A percentile compares a stretch with the other conserved stretches of the same genome.
These are phyloP conservation scores for Malacoraja senta DNA, from an alignment of 2,797 vertebrate genomes.

Conservation along the genomic window DNA sequence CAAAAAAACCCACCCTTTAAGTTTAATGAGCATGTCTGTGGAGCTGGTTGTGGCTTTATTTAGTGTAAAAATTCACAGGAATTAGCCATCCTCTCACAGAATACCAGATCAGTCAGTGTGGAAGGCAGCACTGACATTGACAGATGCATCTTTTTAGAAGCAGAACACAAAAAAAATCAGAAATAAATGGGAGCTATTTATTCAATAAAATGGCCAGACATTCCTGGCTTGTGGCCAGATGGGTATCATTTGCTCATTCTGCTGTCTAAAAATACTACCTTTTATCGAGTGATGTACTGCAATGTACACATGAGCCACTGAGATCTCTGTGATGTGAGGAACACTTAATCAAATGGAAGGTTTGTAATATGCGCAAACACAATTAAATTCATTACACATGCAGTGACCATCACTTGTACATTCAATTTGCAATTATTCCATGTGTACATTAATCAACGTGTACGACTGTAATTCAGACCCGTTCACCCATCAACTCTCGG, in stretches of 20 bases:
- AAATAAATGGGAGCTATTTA: slow-evolving; percentile 32
- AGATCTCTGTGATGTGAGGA: slow-evolving; percentile 9
- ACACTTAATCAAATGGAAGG: slow-evolving; percentile 26
- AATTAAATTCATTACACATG: slow-evolving; percentile 31
- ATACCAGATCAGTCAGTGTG: neutral
- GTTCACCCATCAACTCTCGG: neutral
- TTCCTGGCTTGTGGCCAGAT: slow-evolving; percentile 30
- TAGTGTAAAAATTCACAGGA: slow-evolving; percentile 26
- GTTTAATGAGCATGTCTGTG: slow-evolving; percentile 28
- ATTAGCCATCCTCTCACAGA: slow-evolving; percentile 13
- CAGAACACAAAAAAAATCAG: slow-evolving; percentile 27
- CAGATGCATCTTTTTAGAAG: slow-evolving; percentile 29
- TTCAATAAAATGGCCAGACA: slow-evolving; percentile 23
- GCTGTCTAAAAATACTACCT: neutral
- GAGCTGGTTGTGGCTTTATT: slow-evolving; percentile 18
- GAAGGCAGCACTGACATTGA: slow-evolving; percentile 16
- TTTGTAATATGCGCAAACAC: neutral
- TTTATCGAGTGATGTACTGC: slow-evolving; percentile 14
- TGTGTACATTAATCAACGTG: neutral
- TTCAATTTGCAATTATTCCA: neutral
- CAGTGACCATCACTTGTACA: slow-evolving; percentile 1
- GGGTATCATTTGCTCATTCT: slow-evolving; percentile 19
- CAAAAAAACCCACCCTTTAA: neutral
- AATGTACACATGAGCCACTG: slow-evolving; percentile 23
- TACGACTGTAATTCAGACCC: neutral